Evolutionary conservation across 2,888 invertebrate genomes (phyloP).

Genomic region (Cabera pusaria): DNA sequence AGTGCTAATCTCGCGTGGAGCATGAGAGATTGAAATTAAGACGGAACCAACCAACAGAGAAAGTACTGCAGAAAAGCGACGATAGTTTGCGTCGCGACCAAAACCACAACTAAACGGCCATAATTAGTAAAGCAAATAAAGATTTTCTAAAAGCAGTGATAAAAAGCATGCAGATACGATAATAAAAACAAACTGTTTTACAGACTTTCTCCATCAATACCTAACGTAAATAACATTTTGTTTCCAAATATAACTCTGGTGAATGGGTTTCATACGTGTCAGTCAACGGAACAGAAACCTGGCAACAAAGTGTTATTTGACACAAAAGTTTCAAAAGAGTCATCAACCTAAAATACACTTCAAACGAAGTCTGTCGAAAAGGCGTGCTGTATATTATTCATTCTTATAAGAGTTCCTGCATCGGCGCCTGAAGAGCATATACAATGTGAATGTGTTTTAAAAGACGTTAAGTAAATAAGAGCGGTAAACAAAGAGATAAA

Average conservation of each 20-base stretch:
- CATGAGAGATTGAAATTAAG: slow-evolving; percentile 60
- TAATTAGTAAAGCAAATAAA: slow-evolving; percentile 44
- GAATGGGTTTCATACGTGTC: slow-evolving; percentile 42
- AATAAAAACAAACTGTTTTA: slow-evolving; percentile 10
- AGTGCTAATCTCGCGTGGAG: slow-evolving; percentile 37
- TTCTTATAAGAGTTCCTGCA: slow-evolving; percentile 4
- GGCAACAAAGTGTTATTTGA: slow-evolving; percentile 47
- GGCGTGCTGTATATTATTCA: slow-evolving; percentile 9
- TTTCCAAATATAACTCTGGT: slow-evolving; percentile 51
- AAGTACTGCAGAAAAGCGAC: slow-evolving; percentile 54
- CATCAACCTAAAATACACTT: slow-evolving; percentile 40
- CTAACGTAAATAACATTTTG: slow-evolving; percentile 37
- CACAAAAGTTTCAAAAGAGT: slow-evolving; percentile 40
- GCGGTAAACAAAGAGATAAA: slow-evolving; percentile 57
- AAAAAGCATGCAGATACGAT: no score
- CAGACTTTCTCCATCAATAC: slow-evolving; percentile 43
- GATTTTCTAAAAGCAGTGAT: slow-evolving; percentile 26
- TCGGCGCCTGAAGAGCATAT: slow-evolving; percentile 24
- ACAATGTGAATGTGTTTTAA: slow-evolving; percentile 36
- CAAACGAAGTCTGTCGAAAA: slow-evolving; percentile 16
- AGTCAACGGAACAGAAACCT: slow-evolving; percentile 41
- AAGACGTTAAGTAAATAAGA: slow-evolving; percentile 52
- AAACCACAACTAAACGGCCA: slow-evolving; percentile 38
- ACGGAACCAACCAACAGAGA: slow-evolving; percentile 56
- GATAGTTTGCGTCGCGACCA: slow-evolving; percentile 43